Conservation (phyloP, 2,113 vertebrate species). For the Oceanodroma tethys region DNA sequence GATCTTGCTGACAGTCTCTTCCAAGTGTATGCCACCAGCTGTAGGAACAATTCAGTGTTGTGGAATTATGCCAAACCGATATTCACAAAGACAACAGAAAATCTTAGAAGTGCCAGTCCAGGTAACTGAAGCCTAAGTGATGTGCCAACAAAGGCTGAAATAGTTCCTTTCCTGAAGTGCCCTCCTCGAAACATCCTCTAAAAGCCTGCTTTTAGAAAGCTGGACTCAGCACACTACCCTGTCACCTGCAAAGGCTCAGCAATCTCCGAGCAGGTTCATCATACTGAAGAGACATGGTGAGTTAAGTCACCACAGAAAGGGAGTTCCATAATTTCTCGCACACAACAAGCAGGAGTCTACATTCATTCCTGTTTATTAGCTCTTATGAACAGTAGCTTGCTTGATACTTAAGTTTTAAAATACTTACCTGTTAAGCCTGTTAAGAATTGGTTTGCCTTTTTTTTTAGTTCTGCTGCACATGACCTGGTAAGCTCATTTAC, state of each 20-base stretch:
- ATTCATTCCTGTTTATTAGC: background rate
- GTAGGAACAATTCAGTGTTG: background rate
- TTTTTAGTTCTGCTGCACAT: background rate
- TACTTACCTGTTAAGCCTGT: background rate
- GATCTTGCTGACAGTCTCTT: background rate
- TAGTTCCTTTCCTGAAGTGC: background rate
- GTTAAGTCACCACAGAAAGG: background rate
- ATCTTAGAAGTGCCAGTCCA: accelerated
- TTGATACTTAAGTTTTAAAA: background rate
- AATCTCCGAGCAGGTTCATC: background rate
- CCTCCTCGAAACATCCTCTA: background rate
- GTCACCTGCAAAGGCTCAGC: background rate
- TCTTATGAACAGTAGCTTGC: background rate
- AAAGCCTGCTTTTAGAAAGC: background rate
- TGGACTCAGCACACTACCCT: background rate
- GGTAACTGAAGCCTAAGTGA: background rate
- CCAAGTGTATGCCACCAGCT: background rate
- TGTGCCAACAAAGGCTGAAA: background rate
- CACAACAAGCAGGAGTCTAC: background rate
- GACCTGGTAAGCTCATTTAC: background rate
- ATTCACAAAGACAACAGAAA: background rate
- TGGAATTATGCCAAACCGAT: accelerated
- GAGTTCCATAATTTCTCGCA: background rate
- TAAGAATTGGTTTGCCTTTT: background rate
- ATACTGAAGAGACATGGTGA: background rate